Evolutionary conservation across 1,140 invertebrate genomes (phyloP).

Genomic region (Sogatella furcifera): DNA sequence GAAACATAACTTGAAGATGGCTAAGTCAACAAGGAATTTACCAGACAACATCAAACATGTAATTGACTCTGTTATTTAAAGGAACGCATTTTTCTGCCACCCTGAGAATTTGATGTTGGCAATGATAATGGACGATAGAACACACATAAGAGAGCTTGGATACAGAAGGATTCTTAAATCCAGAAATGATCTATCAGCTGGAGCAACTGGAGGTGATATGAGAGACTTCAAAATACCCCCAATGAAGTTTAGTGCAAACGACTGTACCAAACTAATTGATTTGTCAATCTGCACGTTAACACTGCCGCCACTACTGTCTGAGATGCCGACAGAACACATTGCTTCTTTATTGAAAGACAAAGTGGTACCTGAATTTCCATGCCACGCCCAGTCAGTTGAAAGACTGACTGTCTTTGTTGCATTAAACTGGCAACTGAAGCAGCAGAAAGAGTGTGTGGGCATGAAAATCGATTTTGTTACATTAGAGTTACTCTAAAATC

Average conservation of each 20-base stretch:
- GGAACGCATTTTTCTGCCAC: constrained; percentile 26
- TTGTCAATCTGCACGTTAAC: constrained; percentile 10
- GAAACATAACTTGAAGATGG: too few species aligned
- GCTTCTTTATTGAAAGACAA: constrained; percentile 16
- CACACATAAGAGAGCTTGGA: constrained; percentile 24
- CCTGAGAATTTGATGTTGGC: constrained; percentile 29
- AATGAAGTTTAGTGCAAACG: constrained; percentile 16
- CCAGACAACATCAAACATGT: too few species aligned
- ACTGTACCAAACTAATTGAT: constrained; percentile 19
- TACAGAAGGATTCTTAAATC: constrained; percentile 19
- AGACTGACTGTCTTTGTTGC: too few species aligned
- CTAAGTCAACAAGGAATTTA: too few species aligned
- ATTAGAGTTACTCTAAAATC: too few species aligned
- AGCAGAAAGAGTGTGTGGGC: constrained; percentile 18
- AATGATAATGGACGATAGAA: constrained; percentile 25
- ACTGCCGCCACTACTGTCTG: constrained; percentile 14
- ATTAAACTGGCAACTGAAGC: constrained; percentile 26
- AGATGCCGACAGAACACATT: background rate
- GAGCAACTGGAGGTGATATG: background rate
- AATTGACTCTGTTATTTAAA: constrained; percentile 21
- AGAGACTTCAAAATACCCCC: constrained; percentile 14
- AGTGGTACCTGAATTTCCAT: constrained; percentile 18
- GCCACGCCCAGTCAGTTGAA: constrained; percentile 27
- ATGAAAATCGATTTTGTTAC: too few species aligned
- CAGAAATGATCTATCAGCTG: constrained; percentile 9